Evolutionary conservation across 2,888 invertebrate species (phyloP).

Genomic region (Hartigia nigra): DNA sequence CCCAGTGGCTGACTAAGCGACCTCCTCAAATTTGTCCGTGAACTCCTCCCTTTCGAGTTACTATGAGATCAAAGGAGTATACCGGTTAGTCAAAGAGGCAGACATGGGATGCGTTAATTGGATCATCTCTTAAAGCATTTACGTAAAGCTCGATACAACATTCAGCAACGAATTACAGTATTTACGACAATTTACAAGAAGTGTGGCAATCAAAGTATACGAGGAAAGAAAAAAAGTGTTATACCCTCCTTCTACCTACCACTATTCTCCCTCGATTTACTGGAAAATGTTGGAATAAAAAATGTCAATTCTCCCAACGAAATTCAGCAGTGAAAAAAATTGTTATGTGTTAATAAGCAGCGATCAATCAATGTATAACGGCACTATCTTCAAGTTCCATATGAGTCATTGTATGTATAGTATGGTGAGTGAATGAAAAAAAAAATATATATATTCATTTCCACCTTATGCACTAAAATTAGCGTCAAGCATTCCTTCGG

Average conservation of each 20-base stretch:
- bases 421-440: neutral
- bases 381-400: neutral
- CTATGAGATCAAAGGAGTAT: constrained; percentile 41
- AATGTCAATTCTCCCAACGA: constrained; percentile 55
- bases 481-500: neutral
- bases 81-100: neutral
- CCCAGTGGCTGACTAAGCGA: constrained; percentile 79
- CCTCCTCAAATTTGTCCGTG: constrained; percentile 67
- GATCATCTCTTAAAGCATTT: constrained; percentile 29
- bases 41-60: constrained; percentile 64
- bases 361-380: neutral
- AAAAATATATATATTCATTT: neutral
- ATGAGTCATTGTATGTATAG: neutral
- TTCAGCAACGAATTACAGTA: constrained; percentile 60
- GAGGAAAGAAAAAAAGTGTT: constrained; percentile 52
- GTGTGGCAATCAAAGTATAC: constrained; percentile 57
- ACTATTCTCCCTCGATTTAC: constrained; percentile 65
- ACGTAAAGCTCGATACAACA: constrained; percentile 59
- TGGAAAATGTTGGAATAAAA: constrained; percentile 62
- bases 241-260: constrained; percentile 64
- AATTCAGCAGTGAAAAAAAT: neutral
- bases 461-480: neutral
- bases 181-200: constrained; percentile 42
- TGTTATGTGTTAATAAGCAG: neutral
- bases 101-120: neutral